Percentiles rank a stretch among this genome's conserved stretches.
Conservation (phyloP, 2,113 vertebrate genomes). For the Amazona vittata region DNA sequence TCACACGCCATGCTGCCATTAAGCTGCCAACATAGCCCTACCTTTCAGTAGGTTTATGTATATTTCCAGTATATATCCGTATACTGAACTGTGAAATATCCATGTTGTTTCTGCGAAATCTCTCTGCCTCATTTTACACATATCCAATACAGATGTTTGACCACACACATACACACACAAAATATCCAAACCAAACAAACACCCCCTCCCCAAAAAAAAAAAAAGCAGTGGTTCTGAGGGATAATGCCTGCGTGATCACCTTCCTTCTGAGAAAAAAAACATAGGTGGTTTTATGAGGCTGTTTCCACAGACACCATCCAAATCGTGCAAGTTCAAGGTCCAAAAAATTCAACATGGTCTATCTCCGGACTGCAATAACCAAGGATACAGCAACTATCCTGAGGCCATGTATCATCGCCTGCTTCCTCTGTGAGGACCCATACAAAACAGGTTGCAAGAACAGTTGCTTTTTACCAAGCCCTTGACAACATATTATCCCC, state of each 20-base stretch:
- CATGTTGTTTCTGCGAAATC: not conserved
- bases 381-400: not conserved
- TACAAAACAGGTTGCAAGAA: not conserved
- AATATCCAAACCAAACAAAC: accelerated
- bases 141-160: not conserved
- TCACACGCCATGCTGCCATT: not conserved
- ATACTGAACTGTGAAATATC: not conserved
- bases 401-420: not conserved
- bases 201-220: too few relatives aligned
- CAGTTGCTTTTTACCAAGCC: not conserved
- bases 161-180: too few relatives aligned
- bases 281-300: not conserved
- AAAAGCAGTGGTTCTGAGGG: not conserved
- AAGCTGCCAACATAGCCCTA: not conserved
- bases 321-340: not conserved
- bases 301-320: not conserved
- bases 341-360: not conserved
- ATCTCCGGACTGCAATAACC: not conserved
- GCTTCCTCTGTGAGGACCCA: not conserved
- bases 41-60: not conserved
- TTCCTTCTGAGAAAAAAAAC: not conserved
- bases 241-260: not conserved
- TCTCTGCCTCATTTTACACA: not conserved
- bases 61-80: not conserved
- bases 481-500: not conserved